A percentile compares a stretch with the other conserved stretches of the same genome.
These are phyloP conservation scores for Enteromius thamalakanensis DNA, from an alignment of 2,797 vertebrate genomes.

Conservation along the genomic window DNA sequence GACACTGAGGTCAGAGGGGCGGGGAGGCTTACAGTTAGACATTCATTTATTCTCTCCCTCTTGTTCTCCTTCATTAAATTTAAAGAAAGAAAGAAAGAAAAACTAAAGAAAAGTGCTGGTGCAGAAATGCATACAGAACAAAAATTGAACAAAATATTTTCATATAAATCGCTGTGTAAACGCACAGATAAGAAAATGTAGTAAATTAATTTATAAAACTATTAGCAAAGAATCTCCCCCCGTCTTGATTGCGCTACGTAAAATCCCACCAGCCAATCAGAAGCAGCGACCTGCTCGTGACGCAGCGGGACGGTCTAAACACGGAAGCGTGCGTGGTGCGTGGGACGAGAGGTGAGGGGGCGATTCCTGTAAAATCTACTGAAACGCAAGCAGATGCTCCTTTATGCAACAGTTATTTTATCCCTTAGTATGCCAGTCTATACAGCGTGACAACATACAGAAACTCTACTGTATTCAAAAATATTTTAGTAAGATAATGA, in stretches of 20 bases:
- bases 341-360: background rate
- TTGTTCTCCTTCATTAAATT: background rate
- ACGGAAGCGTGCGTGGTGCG: conserved; percentile 65
- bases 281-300: conserved; percentile 34
- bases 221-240: background rate
- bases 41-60: background rate
- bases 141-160: background rate
- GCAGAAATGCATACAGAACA: background rate
- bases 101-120: background rate
- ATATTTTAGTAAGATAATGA: background rate
- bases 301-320: conserved; percentile 62
- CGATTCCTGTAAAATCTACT: background rate
- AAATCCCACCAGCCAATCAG: conserved; percentile 64
- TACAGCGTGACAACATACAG: background rate
- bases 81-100: background rate
- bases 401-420: background rate
- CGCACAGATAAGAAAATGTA: background rate
- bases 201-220: background rate
- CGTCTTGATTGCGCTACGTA: background rate
- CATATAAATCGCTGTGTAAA: background rate
- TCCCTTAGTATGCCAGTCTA: background rate
- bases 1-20: background rate
- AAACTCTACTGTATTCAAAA: background rate
- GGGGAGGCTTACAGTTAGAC: background rate
- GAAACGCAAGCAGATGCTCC: background rate